Conservation (phyloP, 1,140 invertebrate species). For the Pseudomyrmex sp. region DNA sequence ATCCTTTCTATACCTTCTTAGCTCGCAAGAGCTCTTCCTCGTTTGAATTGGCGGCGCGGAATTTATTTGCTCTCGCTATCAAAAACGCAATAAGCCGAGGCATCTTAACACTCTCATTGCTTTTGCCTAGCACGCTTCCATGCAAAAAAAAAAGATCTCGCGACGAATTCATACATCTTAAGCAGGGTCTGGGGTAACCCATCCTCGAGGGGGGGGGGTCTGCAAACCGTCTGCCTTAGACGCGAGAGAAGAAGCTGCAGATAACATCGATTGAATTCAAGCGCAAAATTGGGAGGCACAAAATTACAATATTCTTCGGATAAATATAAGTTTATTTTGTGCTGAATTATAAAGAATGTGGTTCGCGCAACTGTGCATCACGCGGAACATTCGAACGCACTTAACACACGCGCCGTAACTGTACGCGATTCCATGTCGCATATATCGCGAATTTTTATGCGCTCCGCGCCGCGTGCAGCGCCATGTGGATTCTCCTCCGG, state of each 20-base stretch:
- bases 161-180: neutral
- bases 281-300: neutral
- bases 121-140: neutral
- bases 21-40: neutral
- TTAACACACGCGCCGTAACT: constrained; percentile 32
- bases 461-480: constrained; percentile 26
- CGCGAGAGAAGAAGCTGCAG: neutral
- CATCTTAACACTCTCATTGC: neutral
- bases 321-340: neutral
- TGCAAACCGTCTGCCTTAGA: too few relatives aligned
- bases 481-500: constrained; percentile 36
- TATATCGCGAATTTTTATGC: constrained; percentile 59
- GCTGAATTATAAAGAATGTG: too few relatives aligned
- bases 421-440: constrained; percentile 30
- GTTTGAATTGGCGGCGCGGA: constrained; percentile 26
- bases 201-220: too few relatives aligned
- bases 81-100: constrained; percentile 28
- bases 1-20: constrained; percentile 52
- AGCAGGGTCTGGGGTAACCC: too few relatives aligned
- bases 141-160: neutral
- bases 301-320: neutral
- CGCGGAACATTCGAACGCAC: neutral
- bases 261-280: neutral
- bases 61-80: constrained; percentile 34
- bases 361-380: neutral